phyloP scores from a whole-genome alignment of 2,888 invertebrate species.

The Spatulosminthurus flaviceps region DNA sequence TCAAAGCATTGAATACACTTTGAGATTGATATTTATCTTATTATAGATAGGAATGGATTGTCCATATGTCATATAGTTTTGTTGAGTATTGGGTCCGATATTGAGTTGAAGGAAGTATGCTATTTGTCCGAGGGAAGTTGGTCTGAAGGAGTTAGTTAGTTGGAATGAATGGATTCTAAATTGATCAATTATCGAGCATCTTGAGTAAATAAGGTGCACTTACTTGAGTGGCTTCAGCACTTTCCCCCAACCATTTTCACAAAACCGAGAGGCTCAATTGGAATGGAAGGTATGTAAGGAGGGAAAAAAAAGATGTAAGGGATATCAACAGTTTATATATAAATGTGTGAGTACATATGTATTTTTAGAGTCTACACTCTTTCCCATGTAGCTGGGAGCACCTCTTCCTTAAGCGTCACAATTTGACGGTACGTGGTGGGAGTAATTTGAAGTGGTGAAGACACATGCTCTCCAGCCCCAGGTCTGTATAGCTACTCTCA shows the following conservation, averaged over 20 bases:
- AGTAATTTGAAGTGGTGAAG: background rate
- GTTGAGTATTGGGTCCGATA: too few species aligned
- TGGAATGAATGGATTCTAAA: slow-evolving; percentile 11
- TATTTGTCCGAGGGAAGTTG: background rate
- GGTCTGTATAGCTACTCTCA: background rate
- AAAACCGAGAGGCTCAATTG: background rate
- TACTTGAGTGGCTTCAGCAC: background rate
- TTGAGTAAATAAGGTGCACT: slow-evolving; percentile 15
- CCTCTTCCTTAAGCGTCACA: too few species aligned
- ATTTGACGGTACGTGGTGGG: background rate
- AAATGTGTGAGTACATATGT: too few species aligned
- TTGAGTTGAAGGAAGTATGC: too few species aligned
- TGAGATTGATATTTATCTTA: too few species aligned
- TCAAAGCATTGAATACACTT: too few species aligned
- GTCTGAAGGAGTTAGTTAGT: background rate
- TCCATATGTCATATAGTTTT: too few species aligned
- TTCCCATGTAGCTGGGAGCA: too few species aligned
- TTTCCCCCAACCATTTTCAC: background rate
- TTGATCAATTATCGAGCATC: slow-evolving; percentile 18
- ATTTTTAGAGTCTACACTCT: too few species aligned
- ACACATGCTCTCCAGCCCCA: background rate
- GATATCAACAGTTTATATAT: slow-evolving; percentile 1
- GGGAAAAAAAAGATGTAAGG: background rate
- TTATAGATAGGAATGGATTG: too few species aligned
- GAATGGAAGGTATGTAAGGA: slow-evolving; percentile 2